phyloP scores from a whole-genome alignment of 2,113 vertebrate genomes.

The Triplophysa dalaica region DNA sequence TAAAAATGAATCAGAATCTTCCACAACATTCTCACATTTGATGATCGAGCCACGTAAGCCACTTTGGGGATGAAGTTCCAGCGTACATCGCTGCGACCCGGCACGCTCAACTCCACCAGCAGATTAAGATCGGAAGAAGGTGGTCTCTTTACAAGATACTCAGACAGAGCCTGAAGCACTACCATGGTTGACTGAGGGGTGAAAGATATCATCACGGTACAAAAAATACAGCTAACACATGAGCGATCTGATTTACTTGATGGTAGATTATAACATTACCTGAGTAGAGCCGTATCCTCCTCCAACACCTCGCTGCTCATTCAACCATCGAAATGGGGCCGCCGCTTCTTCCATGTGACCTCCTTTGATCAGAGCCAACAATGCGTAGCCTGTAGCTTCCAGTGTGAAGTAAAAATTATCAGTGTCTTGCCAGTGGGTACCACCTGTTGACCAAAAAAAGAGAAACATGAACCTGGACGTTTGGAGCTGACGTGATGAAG shows the following conservation, averaged over 20 bases:
- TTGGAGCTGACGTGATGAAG: no score
- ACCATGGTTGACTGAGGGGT: constrained; percentile 73
- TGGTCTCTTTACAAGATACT: constrained; percentile 64
- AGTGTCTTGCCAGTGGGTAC: constrained; percentile 65
- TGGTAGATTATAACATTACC: constrained; percentile 58
- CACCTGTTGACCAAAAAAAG: constrained; percentile 40
- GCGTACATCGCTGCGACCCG: constrained; percentile 59
- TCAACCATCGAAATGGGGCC: constrained; percentile 69
- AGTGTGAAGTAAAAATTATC: constrained; percentile 61
- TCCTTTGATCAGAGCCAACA: constrained; percentile 70
- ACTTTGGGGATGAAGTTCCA: constrained; percentile 64
- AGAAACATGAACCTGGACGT: not conserved
- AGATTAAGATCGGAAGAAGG: constrained; percentile 55
- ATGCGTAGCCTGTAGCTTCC: constrained; percentile 75
- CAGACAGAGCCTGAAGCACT: constrained; percentile 74
- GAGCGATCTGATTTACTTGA: not conserved
- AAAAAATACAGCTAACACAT: not conserved
- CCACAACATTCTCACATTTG: constrained; percentile 58
- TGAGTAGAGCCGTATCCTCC: constrained; percentile 75
- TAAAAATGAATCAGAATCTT: not conserved
- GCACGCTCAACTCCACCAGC: constrained; percentile 62
- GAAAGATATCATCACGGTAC: not conserved
- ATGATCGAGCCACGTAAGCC: constrained; percentile 63
- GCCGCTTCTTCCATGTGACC: constrained; percentile 58
- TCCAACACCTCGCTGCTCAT: constrained; percentile 64